Base-by-base conservation (phyloP, 2,113 vertebrate genomes). In the Mustela lutreola region DNA sequence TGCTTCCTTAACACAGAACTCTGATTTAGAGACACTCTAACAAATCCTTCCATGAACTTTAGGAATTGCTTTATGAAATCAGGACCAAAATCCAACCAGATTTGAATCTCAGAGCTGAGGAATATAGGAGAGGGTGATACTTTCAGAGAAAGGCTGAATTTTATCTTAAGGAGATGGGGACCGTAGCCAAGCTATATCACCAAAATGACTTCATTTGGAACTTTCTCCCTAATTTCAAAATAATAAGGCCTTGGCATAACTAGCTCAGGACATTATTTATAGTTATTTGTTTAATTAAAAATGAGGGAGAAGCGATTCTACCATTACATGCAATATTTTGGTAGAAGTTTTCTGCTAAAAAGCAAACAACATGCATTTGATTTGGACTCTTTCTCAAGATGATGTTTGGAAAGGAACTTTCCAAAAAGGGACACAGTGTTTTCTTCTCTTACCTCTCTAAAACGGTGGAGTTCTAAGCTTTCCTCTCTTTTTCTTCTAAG, bases 261-360 rank as follows among this genome's bases (percentile, higher is more conserved):
- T 33, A 85, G 56, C 31, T 39, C 18, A 48, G 28, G 16, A 48
- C 24, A 6, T 70, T 85, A 78, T 85, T 85, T 76, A 85, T 48
- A 67, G 70, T 76, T 90, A 90, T 56, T 65, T 76, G 45, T 91
- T 91, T 91, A 70, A 85, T 91, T 91, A 85, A 85, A 91, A n/a
- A 70, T 60, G 36, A 28, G 24, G 22, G 80, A 85, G 62, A 85
- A 24, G 22, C 60, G 91, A 24, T 79, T 85, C 71, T 14, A 60
- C 71, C 36, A 53, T 39, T 81, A 81, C 28, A 56, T 21, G 21
- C 9, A 86, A 24, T 80, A 71, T 95, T 87, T 95, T 86, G 33
- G n/a, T 80, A 62, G 50, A n/a, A 39, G 79, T 87, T 95, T 87
- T 80, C 82, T 87, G 65, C 94, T 73, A 70, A 75, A 92, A 95